Evolutionary conservation across 2,888 invertebrate genomes (phyloP).

Genomic region (Mythimna lalbum): DNA sequence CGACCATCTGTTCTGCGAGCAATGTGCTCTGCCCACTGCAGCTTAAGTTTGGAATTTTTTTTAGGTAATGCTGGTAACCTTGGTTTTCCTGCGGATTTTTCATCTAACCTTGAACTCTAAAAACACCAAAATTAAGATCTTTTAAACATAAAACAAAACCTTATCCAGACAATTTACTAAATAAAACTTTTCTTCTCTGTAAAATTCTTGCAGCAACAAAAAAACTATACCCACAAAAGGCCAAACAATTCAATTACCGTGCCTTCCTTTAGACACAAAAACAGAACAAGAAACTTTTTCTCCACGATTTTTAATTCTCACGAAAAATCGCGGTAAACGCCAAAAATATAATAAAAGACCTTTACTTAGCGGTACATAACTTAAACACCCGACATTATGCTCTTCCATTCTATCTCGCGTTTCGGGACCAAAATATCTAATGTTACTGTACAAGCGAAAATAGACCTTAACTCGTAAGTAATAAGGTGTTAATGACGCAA

Average conservation of each 20-base stretch:
- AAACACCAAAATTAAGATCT: not conserved
- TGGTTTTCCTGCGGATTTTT: too few species aligned
- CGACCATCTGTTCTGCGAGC: too few species aligned
- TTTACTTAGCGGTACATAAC: constrained; percentile 81
- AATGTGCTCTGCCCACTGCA: too few species aligned
- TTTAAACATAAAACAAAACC: constrained; percentile 27
- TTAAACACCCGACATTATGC: constrained; percentile 84
- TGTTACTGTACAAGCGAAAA: constrained; percentile 36
- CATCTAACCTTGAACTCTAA: not conserved
- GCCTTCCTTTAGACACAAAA: constrained; percentile 36
- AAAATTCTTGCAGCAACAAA: constrained; percentile 2
- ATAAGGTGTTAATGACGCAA: constrained; percentile 62
- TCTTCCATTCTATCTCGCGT: constrained; percentile 76
- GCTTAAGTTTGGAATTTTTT: too few species aligned
- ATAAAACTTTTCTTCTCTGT: constrained; percentile 21
- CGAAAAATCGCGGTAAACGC: constrained; percentile 65
- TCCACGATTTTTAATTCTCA: constrained; percentile 55
- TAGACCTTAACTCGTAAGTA: constrained; percentile 57
- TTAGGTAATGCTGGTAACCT: too few species aligned
- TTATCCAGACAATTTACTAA: constrained; percentile 30
- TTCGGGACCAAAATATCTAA: constrained; percentile 52
- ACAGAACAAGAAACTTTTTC: constrained; percentile 33
- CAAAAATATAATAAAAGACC: constrained; percentile 76
- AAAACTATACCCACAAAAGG: constrained; percentile 34
- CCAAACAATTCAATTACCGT: constrained; percentile 44